Evolutionary conservation across 2,797 vertebrate genomes (phyloP).

Genomic region (Serranus cabrilla): DNA sequence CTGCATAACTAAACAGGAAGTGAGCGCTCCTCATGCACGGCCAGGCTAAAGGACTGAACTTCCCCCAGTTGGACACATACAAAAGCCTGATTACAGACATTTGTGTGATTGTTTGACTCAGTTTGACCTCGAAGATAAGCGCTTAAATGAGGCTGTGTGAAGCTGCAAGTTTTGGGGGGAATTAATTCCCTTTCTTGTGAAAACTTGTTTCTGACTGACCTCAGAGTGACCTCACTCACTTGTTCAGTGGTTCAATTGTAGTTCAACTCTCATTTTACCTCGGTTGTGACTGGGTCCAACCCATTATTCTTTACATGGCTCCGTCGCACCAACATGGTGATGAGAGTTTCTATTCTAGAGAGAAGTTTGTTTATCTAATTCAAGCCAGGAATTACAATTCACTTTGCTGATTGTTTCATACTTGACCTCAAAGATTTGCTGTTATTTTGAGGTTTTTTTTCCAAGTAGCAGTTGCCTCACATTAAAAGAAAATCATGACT

Average conservation of each 20-base stretch:
- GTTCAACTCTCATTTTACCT: not conserved
- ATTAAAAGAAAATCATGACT: not conserved
- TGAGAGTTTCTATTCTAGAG: not conserved
- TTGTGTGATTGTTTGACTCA: not conserved
- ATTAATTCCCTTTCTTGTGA: not conserved
- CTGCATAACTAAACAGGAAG: not conserved
- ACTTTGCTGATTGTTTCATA: slow-evolving; percentile 3
- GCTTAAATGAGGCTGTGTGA: not conserved
- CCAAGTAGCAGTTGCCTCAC: not conserved
- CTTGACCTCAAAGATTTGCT: not conserved
- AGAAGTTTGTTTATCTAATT: not conserved
- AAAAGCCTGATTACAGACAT: slow-evolving; percentile 1
- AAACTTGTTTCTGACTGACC: slow-evolving; percentile 5
- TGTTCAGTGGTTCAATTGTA: slow-evolving; percentile 9
- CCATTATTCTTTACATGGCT: not conserved
- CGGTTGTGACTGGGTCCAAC: not conserved
- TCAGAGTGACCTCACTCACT: not conserved
- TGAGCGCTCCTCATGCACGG: not conserved
- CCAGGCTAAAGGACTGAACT: not conserved
- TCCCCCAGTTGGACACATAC: not conserved
- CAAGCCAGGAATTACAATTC: not conserved
- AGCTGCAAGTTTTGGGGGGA: not conserved
- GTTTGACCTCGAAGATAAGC: slow-evolving; percentile 2
- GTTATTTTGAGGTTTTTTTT: too few relatives aligned
- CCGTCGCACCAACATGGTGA: not conserved